Base-by-base conservation (phyloP, 1,140 invertebrate genomes). In the Drosophila oshimai region DNA sequence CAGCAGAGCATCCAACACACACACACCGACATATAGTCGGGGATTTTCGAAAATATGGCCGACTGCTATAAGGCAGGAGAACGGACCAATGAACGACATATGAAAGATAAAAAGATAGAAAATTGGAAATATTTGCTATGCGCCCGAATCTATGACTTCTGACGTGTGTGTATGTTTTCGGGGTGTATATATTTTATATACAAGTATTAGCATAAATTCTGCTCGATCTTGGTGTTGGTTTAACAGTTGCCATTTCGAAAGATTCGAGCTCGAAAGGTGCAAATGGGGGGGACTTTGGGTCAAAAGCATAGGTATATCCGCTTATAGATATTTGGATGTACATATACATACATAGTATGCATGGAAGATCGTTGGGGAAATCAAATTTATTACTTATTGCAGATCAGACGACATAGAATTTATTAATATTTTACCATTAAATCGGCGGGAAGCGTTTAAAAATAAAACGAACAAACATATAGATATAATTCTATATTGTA, bases 331-430 rank as follows among this genome's bases (percentile, higher is more conserved):
- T 39, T 46, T 24, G 18, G 10, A 18, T 26, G 47, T 36, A 33
- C 6, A 36, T 10, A 15, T 6, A 18, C 20, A 42, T 36, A 33
- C 6, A 36, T 10, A 15, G 26, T 39, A 17, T 55, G 46, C 15
- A n/a, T 36, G 22, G 31, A 31, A 33, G 37, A 53, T 53, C 45
- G 60, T 64, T 45, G 44, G 60, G 46, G 53, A 86, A 87, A 73
- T 74, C 10, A 46, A 87, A 87, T 87, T 86, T 86, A 86, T 86
- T 87, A 87, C 76, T 87, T 80, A 61, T 74, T 81, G 81, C 81
- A 74, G 39, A 45, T 54, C 51, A 73, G 55, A 67, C 64, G 81
- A 87, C 81, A 87, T 36, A 24, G 72, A 87, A 87, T 81, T 77
- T 87, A 87, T 87, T 81, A 87, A 87, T 87, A 87, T 81, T 81